Base-by-base conservation (phyloP, 2,113 vertebrate genomes). In the Pollimyrus isidori region DNA sequence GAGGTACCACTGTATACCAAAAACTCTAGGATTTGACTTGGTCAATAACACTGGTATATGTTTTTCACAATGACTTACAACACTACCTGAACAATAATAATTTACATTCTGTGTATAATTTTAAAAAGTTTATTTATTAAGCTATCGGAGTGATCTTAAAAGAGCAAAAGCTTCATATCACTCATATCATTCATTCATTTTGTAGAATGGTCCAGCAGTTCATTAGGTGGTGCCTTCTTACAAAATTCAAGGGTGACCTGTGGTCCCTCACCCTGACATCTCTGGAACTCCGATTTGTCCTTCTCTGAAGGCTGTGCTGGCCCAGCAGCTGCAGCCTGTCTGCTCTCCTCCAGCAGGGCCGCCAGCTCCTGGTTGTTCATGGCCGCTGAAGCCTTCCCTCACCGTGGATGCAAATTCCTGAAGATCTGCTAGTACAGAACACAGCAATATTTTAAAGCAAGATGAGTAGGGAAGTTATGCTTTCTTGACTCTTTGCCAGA, bases 291-390 rank as follows among this genome's bases (percentile, higher is more conserved):
- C 23, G 53, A 92, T 91, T 90, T 76, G 0, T 93, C 92, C 7
- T 90, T 94, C 89, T 94, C 89, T 2, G 93, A 90, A n/a, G 69
- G 0, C 4, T 93, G 91, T 1, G 84, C 58, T 65, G 62, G 89
- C 86, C 95, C 91, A 13, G 3, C 0, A 4, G 87, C 92, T 91
- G 95, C 92, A 3, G 93, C 93, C 84, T 19, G 83, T 91, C 96
- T 90, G 90, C 97, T 98, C 58, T 97, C 96, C 35, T 94, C 94
- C 92, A 98, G 95, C 45, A 97, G 92, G 9, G 85, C 92, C 39
- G 95, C 94, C 1, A 93, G 92, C 3, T 94, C 94, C 89, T 93
- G 95, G 91, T 95, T 95, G 94, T 95, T 96, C 97, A 98, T 98
- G 93, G 62, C 35, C 45, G 9, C 48, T n/a, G 45, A 46, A 11